Conservation (phyloP, 2,888 invertebrate genomes). For the Eupeodes luniger region DNA sequence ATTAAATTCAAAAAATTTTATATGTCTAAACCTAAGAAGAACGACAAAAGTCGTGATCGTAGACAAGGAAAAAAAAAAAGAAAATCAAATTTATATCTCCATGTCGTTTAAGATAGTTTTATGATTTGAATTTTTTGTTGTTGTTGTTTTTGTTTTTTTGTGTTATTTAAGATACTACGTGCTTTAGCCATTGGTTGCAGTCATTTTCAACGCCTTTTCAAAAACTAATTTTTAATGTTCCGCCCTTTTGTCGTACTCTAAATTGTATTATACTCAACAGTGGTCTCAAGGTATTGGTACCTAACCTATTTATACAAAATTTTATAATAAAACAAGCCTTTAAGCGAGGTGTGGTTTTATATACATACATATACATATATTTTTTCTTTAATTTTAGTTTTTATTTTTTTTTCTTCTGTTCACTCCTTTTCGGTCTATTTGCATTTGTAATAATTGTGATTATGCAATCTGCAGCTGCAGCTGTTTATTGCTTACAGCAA, state of each 20-base stretch:
- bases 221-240: constrained; percentile 64
- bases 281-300: constrained; percentile 9
- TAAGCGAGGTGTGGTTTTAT: constrained; percentile 58
- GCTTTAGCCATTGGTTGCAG: constrained; percentile 60
- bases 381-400: neutral
- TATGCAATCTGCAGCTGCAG: constrained; percentile 72
- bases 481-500: constrained; percentile 25
- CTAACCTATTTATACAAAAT: too few relatives aligned
- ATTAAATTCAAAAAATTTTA: neutral
- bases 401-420: constrained; percentile 1
- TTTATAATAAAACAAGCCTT: constrained; percentile 22
- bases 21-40: constrained; percentile 37
- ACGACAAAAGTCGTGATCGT: constrained; percentile 35
- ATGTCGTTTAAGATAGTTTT: constrained; percentile 58
- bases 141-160: neutral
- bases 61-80: neutral
- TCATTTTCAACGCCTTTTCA: constrained; percentile 69
- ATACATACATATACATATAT: neutral
- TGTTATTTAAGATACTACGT: constrained; percentile 38
- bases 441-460: constrained; percentile 66
- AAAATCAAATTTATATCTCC: constrained; percentile 49
- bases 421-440: constrained; percentile 51
- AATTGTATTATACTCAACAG: neutral
- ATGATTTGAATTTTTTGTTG: constrained; percentile 36
- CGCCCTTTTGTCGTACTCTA: constrained; percentile 46